Evolutionary conservation across 1,140 invertebrate genomes (phyloP).

Genomic region (Danaus melanippus): DNA sequence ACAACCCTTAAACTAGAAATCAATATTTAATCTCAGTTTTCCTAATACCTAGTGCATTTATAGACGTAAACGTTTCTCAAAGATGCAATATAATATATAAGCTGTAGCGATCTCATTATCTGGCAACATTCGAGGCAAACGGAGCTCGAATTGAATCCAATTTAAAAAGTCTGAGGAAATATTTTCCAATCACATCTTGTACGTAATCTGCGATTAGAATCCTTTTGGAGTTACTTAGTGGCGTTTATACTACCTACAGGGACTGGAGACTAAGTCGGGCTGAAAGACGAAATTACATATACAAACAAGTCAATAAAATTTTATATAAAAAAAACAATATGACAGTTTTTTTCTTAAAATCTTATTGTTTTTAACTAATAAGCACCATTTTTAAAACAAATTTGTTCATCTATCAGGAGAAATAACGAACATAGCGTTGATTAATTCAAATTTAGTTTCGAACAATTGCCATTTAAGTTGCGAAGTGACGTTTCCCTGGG

Average conservation of each 20-base stretch:
- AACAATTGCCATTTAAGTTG: conserved; percentile 54
- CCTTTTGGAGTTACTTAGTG: conserved; percentile 33
- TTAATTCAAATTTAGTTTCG: conserved; percentile 48
- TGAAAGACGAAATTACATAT: too few species aligned
- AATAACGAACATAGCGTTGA: conserved; percentile 26
- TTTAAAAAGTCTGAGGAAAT: conserved; percentile 65
- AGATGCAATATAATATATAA: conserved; percentile 58
- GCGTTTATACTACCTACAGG: conserved; percentile 2
- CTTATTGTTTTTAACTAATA: too few species aligned
- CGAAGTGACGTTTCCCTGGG: conserved; percentile 27
- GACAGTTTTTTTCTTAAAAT: too few species aligned
- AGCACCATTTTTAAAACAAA: too few species aligned
- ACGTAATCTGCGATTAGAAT: conserved; percentile 55
- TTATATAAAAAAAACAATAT: too few species aligned
- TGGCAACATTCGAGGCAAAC: conserved; percentile 47
- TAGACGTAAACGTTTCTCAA: conserved; percentile 50
- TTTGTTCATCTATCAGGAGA: too few species aligned
- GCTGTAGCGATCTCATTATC: conserved; percentile 55
- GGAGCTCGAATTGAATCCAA: conserved; percentile 53
- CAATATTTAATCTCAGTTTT: too few species aligned
- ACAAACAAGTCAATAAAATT: too few species aligned
- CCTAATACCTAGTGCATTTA: too few species aligned
- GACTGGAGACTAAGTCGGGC: too few species aligned
- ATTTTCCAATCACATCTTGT: conserved; percentile 57
- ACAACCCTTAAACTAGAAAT: too few species aligned